A percentile compares a stretch with the other conserved stretches of the same genome.
phyloP scores from a whole-genome alignment of 2,797 vertebrate species.

The Esox masquinongy region DNA sequence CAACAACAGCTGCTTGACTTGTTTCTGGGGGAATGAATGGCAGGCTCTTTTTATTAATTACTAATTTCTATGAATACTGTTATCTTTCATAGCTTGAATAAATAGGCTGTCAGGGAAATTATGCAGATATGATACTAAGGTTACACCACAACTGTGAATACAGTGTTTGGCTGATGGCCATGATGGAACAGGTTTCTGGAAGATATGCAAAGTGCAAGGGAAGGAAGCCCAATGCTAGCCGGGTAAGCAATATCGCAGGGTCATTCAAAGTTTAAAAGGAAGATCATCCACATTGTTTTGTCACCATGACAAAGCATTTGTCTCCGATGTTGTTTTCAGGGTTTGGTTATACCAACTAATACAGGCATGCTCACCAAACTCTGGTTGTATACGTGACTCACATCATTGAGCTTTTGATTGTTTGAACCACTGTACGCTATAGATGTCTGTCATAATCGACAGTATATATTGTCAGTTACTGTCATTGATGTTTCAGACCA shows the following conservation, averaged over 20 bases:
- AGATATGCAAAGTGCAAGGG: not conserved
- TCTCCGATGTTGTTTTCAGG: not conserved
- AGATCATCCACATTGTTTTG: not conserved
- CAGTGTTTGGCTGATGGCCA: constrained; percentile 37
- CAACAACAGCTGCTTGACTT: not conserved
- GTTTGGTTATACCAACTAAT: not conserved
- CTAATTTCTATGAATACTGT: constrained; percentile 20
- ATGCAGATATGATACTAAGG: constrained; percentile 31
- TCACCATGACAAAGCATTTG: not conserved
- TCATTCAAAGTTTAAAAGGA: constrained; percentile 13
- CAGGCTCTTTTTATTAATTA: constrained; percentile 19
- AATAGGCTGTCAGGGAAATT: constrained; percentile 45
- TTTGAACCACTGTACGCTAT: not conserved
- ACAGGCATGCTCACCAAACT: not conserved
- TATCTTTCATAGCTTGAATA: constrained; percentile 2
- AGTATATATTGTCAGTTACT: not conserved
- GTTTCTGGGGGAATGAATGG: constrained; percentile 5
- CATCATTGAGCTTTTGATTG: not conserved
- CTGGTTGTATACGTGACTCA: not conserved
- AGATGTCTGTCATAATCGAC: no score
- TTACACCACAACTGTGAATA: constrained; percentile 52
- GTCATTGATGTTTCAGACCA: not conserved
- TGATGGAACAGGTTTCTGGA: constrained; percentile 12
- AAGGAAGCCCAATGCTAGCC: not conserved
- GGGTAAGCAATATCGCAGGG: not conserved